Evolutionary conservation across 2,113 vertebrate genomes (phyloP), one percentile per base, ranked within the genome.

Genomic region (Amblyopsis rosae): DNA sequence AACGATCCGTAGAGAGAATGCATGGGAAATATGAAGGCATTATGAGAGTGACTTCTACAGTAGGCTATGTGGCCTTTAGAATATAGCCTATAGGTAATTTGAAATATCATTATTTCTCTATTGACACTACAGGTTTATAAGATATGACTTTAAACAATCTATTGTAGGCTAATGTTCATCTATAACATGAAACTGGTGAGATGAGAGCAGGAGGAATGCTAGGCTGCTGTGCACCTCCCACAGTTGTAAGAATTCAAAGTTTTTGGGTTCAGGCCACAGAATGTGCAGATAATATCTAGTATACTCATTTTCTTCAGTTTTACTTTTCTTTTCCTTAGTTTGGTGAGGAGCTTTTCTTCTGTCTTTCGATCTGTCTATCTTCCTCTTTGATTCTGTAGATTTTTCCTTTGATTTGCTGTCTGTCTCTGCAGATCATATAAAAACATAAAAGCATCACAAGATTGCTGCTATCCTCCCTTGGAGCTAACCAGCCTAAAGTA

Each of bases 391-490:
- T 26, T 26, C 1, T 2, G 26, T 26, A 3, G 1, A 3, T 26
- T n/a, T 6, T 16, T n/a, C 51, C n/a, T n/a, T 54, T 11, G n/a
- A 69, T 67, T n/a, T 48, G 51, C 68, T 15, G 57, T 26, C 67
- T 68, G 62, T 54, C 77, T 80, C 70, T 15, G 64, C 67, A 63
- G 64, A 53, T 64, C 3, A 72, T 84, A 63, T 55, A 48, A 87
- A 82, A 86, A 83, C 68, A 45, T 41, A 41, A 79, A 68, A 79
- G 73, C 85, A 67, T 84, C 77, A 81, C 83, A 68, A 79, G 80
- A 73, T 47, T 7, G 62, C 76, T 55, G 17, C 11, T 11, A 54
- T 47, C 53, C 35, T 41, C 5, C 69, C 11, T 64, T 0, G 0
- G 19, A 62, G 41, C 3, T 11, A 54, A 68, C 35, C n/a, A 49